A percentile compares a stretch with the other conserved stretches of the same genome.
phyloP scores from a whole-genome alignment of 2,888 invertebrate genomes.

The Perizoma flavofasciatum region DNA sequence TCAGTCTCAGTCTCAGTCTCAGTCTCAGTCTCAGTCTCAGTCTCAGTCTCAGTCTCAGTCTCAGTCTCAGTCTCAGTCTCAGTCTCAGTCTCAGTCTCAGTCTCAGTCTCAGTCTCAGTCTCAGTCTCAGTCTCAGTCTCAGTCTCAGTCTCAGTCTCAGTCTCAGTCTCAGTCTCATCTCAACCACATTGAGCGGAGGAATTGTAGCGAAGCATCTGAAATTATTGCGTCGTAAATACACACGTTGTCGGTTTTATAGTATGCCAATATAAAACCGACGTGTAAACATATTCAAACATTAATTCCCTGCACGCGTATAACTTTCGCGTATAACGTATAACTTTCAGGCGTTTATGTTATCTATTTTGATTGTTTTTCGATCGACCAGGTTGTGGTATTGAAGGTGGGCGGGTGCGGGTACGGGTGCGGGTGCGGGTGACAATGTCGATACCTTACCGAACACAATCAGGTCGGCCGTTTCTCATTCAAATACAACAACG shows the following conservation, averaged over 20 bases:
- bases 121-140: too few relatives aligned
- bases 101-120: too few relatives aligned
- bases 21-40: too few relatives aligned
- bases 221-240: conserved; percentile 27
- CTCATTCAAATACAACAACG: conserved; percentile 57
- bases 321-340: conserved; percentile 21
- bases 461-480: conserved; percentile 36
- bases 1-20: too few relatives aligned
- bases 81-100: too few relatives aligned
- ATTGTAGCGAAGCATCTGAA: conserved; percentile 23
- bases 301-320: conserved; percentile 27
- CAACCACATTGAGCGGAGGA: conserved; percentile 18
- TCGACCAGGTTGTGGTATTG: neutral
- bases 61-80: too few relatives aligned
- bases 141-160: too few relatives aligned
- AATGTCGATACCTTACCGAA: neutral
- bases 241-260: conserved; percentile 23
- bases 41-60: too few relatives aligned
- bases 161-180: conserved; percentile 22
- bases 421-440: neutral
- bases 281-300: conserved; percentile 27
- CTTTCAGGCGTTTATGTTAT: conserved; percentile 12
- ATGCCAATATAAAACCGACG: conserved; percentile 22
- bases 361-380: neutral
- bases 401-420: neutral